These are phyloP conservation scores for Acanthornis magna DNA, from an alignment of 2,797 vertebrate genomes.

Conservation along the genomic window DNA sequence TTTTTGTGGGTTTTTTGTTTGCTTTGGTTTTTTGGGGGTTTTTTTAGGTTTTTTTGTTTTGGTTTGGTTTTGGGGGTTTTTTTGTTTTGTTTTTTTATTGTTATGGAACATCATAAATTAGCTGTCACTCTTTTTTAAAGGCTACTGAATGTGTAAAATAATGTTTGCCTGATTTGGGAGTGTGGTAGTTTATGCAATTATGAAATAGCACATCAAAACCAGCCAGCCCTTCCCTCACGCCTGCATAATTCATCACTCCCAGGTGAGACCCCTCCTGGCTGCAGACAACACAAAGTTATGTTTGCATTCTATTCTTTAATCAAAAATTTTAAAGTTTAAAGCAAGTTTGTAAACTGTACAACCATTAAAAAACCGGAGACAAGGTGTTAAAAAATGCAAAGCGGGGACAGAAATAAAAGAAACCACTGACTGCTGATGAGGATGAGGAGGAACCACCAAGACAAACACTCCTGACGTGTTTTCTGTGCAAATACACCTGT, in stretches of 20 bases:
- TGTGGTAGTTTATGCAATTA: slow-evolving; percentile 66
- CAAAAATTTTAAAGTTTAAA: slow-evolving; percentile 62
- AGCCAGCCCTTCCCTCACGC: slow-evolving; percentile 13
- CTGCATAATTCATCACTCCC: slow-evolving; percentile 68
- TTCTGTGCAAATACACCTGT: background rate
- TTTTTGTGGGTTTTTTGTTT: background rate
- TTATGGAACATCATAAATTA: slow-evolving; percentile 33
- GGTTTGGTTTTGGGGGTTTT: background rate
- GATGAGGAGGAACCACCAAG: background rate
- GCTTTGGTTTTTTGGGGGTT: background rate
- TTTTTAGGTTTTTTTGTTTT: background rate
- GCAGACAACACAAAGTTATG: slow-evolving; percentile 53
- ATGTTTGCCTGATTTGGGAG: slow-evolving; percentile 51
- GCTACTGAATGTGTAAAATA: slow-evolving; percentile 57
- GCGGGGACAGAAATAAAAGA: background rate
- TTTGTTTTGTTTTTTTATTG: too few species aligned
- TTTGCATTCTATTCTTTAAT: slow-evolving; percentile 41
- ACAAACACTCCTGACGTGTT: background rate
- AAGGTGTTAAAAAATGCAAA: background rate
- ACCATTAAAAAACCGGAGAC: background rate
- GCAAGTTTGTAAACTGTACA: background rate
- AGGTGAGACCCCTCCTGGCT: slow-evolving; percentile 45
- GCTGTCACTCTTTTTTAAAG: slow-evolving; percentile 45
- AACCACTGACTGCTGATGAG: background rate
- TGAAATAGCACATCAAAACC: slow-evolving; percentile 51